phyloP scores from a whole-genome alignment of 2,113 vertebrate genomes.

The Scolopax mira region DNA sequence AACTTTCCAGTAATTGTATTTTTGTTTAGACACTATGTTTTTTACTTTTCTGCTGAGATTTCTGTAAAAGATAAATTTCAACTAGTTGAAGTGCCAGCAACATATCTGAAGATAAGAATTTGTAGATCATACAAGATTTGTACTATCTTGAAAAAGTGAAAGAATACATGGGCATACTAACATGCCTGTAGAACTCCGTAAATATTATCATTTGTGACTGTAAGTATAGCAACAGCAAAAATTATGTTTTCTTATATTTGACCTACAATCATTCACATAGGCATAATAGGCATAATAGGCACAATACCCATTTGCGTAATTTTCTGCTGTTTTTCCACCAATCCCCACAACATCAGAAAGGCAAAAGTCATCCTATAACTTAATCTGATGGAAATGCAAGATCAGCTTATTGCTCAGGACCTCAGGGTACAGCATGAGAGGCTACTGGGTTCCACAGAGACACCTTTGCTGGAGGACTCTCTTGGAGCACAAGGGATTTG shows the following conservation, averaged over 20 bases:
- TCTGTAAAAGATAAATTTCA: background rate
- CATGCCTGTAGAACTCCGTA: background rate
- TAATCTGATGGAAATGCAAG: background rate
- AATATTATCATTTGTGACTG: background rate
- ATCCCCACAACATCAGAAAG: background rate
- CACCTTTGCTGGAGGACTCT: background rate
- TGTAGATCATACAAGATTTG: background rate
- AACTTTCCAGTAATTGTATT: background rate
- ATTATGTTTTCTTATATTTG: background rate
- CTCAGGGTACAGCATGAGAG: rapidly evolving
- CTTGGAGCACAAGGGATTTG: background rate
- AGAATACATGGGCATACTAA: background rate
- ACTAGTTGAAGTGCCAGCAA: background rate
- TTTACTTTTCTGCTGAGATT: background rate
- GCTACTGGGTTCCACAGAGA: background rate
- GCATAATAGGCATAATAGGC: background rate
- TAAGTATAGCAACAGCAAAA: background rate
- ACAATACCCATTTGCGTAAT: background rate
- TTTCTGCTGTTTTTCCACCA: background rate
- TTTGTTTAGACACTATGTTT: background rate
- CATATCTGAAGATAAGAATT: background rate
- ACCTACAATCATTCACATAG: background rate
- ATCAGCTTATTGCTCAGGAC: background rate
- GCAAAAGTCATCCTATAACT: background rate
- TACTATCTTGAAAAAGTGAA: background rate